phyloP scores from a whole-genome alignment of 2,113 vertebrate genomes.

The Grus americana region DNA sequence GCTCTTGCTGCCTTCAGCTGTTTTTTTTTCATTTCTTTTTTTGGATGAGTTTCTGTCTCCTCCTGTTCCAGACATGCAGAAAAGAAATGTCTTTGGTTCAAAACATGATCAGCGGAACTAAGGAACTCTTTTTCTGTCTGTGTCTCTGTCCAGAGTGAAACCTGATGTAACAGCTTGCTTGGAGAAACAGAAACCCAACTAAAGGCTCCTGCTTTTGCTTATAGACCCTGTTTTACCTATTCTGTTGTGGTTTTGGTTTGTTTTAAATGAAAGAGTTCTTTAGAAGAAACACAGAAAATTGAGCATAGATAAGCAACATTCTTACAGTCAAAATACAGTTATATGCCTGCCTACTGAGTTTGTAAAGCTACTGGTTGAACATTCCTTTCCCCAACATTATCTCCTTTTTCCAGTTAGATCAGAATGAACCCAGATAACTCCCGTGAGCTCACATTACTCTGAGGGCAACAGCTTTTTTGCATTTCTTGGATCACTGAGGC shows the following conservation, averaged over 20 bases:
- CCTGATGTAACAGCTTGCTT: background rate
- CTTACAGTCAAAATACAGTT: background rate
- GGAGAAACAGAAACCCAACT: background rate
- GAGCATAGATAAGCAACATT: background rate
- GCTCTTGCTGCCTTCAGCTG: background rate
- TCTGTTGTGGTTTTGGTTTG: background rate
- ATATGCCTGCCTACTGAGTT: background rate
- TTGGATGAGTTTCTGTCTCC: background rate
- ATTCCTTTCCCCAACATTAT: background rate
- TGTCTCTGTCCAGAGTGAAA: background rate
- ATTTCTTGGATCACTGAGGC: conserved; percentile 2
- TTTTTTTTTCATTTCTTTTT: background rate
- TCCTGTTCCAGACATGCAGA: background rate
- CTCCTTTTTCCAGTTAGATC: background rate
- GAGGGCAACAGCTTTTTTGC: background rate
- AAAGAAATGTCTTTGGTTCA: background rate
- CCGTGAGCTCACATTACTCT: background rate
- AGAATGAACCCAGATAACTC: background rate
- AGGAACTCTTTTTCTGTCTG: background rate
- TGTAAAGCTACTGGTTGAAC: background rate
- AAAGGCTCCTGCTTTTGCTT: background rate
- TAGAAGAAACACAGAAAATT: background rate
- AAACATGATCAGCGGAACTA: background rate
- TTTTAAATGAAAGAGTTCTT: background rate
- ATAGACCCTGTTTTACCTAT: background rate